These are phyloP conservation scores for Sycophaga agraensis DNA, from an alignment of 1,140 invertebrate genomes.

Conservation along the genomic window DNA sequence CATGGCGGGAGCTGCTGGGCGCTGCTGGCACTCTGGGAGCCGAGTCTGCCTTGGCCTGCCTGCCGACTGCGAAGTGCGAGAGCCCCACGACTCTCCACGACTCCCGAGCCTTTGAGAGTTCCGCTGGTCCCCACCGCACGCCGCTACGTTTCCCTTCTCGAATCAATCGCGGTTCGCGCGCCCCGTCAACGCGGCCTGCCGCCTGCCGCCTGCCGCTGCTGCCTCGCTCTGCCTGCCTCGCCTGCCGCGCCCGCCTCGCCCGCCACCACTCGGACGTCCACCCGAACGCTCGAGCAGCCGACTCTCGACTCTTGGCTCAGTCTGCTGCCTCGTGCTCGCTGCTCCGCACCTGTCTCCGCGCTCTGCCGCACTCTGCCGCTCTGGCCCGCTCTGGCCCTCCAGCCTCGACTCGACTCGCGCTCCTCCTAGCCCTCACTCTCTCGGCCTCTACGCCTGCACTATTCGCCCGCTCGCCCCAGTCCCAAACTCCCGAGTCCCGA, in stretches of 20 bases:
- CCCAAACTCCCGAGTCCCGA: too few species aligned
- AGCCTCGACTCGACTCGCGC: too few species aligned
- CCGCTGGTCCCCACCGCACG: constrained; percentile 12
- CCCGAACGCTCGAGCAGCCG: too few species aligned
- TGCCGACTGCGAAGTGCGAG: constrained; percentile 6
- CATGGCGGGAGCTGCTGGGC: constrained; percentile 71
- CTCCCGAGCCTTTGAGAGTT: constrained; percentile 15
- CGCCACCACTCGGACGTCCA: too few species aligned
- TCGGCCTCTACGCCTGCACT: too few species aligned
- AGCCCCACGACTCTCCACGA: constrained; percentile 23
- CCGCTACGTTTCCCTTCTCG: constrained; percentile 26
- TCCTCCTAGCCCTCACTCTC: too few species aligned
- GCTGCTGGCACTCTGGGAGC: too few species aligned
- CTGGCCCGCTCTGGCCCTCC: too few species aligned
- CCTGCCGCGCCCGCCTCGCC: background rate
- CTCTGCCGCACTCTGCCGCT: too few species aligned
- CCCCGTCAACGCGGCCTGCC: background rate
- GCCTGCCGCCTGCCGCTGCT: background rate
- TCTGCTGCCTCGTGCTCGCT: background rate
- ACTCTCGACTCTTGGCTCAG: background rate
- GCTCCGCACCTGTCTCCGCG: background rate
- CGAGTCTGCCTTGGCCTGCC: constrained; percentile 24
- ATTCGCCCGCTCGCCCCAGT: too few species aligned
- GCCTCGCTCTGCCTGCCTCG: background rate
- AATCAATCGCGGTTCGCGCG: background rate